A percentile compares a stretch with the other conserved stretches of the same genome.
Conservation (phyloP, 2,113 vertebrate species). For the Upupa epops region DNA sequence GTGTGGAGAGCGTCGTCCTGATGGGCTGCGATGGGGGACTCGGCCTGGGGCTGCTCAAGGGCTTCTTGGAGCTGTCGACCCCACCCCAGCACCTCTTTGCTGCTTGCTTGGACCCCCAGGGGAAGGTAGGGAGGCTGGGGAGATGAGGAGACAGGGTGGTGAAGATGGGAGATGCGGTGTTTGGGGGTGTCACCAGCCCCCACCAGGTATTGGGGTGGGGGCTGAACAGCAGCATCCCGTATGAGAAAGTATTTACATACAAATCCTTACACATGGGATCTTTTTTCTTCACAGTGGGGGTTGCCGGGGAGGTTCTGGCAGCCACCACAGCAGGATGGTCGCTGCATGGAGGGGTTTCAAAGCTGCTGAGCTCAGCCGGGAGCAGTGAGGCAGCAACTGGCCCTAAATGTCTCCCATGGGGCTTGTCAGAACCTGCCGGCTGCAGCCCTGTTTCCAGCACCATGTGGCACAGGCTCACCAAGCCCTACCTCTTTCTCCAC, state of each 20-base stretch:
- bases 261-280: no score
- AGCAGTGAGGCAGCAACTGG: rapidly evolving
- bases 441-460: rapidly evolving
- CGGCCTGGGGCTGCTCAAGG: constrained; percentile 42
- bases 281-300: rapidly evolving
- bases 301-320: background rate
- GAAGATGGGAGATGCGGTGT: background rate
- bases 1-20: background rate
- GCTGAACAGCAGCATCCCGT: background rate
- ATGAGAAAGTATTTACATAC: no score
- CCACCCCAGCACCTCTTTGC: background rate
- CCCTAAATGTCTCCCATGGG: background rate
- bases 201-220: no score
- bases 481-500: background rate
- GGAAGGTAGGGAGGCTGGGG: background rate
- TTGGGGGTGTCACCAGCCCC: no score
- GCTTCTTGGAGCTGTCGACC: background rate
- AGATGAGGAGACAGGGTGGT: no score
- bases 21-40: background rate
- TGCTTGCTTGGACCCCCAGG: constrained; percentile 8
- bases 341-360: no score
- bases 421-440: background rate
- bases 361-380: background rate
- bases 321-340: no score
- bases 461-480: rapidly evolving